phyloP scores from a whole-genome alignment of 2,797 vertebrate species.

The Myioborus miniatus region DNA sequence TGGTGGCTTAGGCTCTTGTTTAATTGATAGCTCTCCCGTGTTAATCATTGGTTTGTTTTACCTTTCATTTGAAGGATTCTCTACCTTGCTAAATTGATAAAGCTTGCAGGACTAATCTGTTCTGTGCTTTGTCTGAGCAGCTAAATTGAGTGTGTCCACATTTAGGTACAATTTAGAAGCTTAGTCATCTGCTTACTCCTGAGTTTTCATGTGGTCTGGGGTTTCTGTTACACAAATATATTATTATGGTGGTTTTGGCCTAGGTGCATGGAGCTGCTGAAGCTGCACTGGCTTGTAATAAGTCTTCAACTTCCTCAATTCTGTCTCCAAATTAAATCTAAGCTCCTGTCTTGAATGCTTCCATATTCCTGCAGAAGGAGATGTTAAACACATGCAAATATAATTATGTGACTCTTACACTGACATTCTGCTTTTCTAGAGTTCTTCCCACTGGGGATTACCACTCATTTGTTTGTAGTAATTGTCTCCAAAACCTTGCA shows the following conservation, averaged over 20 bases:
- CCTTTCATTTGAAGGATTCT: background rate
- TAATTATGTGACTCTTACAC: background rate
- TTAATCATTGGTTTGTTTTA: background rate
- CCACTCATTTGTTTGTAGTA: background rate
- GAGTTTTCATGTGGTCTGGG: constrained; percentile 57
- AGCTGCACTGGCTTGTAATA: constrained; percentile 31
- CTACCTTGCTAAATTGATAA: constrained; percentile 28
- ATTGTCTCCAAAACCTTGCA: background rate
- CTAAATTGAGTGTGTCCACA: constrained; percentile 33
- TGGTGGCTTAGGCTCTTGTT: background rate
- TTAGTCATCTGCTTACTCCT: constrained; percentile 53
- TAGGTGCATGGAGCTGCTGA: constrained; percentile 38
- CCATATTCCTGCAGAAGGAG: background rate
- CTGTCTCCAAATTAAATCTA: constrained; percentile 27
- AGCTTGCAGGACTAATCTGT: constrained; percentile 14
- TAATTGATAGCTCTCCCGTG: background rate
- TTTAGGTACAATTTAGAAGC: constrained; percentile 52
- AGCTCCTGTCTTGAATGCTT: constrained; percentile 13
- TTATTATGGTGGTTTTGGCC: constrained; percentile 63
- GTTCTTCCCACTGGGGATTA: background rate
- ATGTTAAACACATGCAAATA: background rate
- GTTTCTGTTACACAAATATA: constrained; percentile 61
- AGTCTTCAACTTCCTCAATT: constrained; percentile 50
- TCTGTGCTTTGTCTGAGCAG: background rate
- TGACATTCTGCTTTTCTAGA: background rate